These are phyloP conservation scores for Trididemnum miniatum DNA, from an alignment of 23 tunicate genomes.

Conservation along the genomic window DNA sequence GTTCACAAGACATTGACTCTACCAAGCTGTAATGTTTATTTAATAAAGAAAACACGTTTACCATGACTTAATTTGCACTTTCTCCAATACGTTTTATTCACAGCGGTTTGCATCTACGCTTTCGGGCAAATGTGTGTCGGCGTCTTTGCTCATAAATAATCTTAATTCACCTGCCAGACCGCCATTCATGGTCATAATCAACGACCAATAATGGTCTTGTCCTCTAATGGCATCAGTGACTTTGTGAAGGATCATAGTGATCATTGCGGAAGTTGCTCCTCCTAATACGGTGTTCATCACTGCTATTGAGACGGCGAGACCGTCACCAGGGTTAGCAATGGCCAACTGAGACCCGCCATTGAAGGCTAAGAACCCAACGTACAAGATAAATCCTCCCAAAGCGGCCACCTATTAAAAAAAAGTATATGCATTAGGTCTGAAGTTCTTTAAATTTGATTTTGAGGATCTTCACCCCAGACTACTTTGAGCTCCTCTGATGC, in stretches of 20 bases:
- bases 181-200: conserved; percentile 74
- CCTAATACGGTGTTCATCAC: conserved; percentile 71
- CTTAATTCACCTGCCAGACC: conserved; percentile 63
- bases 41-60: no score
- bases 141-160: neutral
- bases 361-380: conserved; percentile 85
- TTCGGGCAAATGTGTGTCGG: neutral
- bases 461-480: no score
- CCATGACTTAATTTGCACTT: no score
- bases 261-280: conserved; percentile 57
- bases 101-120: no score
- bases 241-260: conserved; percentile 53
- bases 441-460: no score
- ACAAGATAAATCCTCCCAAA: conserved; percentile 80
- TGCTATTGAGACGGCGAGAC: conserved; percentile 50
- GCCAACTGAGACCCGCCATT: conserved; percentile 88
- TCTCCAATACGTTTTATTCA: neutral
- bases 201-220: conserved; percentile 77
- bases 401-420: conserved; percentile 39
- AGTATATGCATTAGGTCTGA: no score
- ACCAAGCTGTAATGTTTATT: no score
- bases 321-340: conserved; percentile 55
- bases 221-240: conserved; percentile 52
- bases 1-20: no score
- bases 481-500: no score